Base-by-base conservation (phyloP, 2,888 invertebrate genomes). In the Eristalinus aeneus region DNA sequence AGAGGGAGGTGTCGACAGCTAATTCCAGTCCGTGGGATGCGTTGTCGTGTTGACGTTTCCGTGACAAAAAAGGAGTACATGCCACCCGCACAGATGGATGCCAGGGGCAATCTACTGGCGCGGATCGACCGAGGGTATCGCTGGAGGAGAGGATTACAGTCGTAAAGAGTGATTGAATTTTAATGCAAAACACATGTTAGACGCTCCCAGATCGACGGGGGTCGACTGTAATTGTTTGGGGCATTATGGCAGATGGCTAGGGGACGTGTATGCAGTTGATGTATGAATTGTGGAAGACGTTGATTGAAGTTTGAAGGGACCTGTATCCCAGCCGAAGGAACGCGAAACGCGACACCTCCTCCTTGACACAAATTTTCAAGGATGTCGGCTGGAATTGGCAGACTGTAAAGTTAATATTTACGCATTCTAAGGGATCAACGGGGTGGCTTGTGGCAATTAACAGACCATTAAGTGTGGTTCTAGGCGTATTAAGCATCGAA, bases 81-180 rank as follows among this genome's bases (percentile, higher is more conserved):
- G 16, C 46, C 12, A 54, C 10, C 20, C 23, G 0, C 23, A 11
- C 16, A 16, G 46, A 46, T 36, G 54, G 54, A 31, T 39, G 46
- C 23, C 27, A 22, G 39, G 11, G 56, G 56, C 12, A 60, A 58
- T 58, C 64, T 65, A 72, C n/a, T 16, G 58, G 53, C 53, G 60
- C n/a, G 56, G 32, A 53, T 72, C 64, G 64, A 64, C 71, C 56
- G 46, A 71, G 77, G 63, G 46, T 77, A 64, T 20, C 63, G 36
- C 34, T 58, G 27, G 46, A 39, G 61, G 60, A 63, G 31, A 34
- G 34, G 67, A 23, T 22, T 46, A 11, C 22, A 3, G 46, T 73
- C 60, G 72, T 72, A 67, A 67, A 67, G 54, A 72, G 65, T 72
- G 72, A 79, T 73, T 73, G 72, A 79, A 67, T 79, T 73, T 72